A percentile compares a stretch with the other conserved stretches of the same genome.
Evolutionary conservation across 2,888 invertebrate species (phyloP).

Genomic region (Rugalucina vietnamica): DNA sequence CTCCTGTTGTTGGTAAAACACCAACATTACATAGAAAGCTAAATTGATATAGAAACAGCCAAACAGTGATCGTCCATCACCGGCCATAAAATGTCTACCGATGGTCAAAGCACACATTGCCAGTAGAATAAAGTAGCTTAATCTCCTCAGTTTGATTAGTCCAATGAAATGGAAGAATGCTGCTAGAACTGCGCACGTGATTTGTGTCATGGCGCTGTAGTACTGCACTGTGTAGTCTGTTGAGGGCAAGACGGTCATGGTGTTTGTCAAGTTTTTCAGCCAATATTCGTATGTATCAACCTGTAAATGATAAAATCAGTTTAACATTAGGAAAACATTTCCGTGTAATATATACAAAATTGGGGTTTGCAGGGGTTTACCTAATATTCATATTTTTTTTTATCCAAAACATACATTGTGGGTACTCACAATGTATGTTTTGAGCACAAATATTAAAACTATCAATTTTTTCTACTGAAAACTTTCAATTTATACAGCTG

Average conservation of each 20-base stretch:
- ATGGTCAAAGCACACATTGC: constrained; percentile 20
- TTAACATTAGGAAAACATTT: not conserved
- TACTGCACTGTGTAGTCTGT: not conserved
- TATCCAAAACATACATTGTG: too few species aligned
- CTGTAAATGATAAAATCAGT: constrained; percentile 7
- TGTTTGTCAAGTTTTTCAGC: constrained; percentile 19
- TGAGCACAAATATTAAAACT: too few species aligned
- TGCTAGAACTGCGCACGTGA: not conserved
- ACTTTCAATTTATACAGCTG: too few species aligned
- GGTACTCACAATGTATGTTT: too few species aligned
- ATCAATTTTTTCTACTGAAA: too few species aligned
- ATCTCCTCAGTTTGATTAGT: constrained; percentile 10
- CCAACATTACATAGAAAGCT: constrained; percentile 23
- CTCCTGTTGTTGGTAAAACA: constrained; percentile 16
- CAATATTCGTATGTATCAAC: constrained; percentile 25
- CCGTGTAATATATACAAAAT: not conserved
- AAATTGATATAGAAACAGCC: constrained; percentile 27
- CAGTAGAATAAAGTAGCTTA: constrained; percentile 17
- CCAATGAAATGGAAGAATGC: constrained; percentile 2
- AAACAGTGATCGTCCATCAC: constrained; percentile 13
- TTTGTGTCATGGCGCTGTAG: constrained; percentile 13
- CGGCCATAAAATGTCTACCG: constrained; percentile 21
- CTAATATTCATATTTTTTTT: not conserved
- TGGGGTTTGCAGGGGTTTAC: not conserved
- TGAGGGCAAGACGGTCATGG: constrained; percentile 19